phyloP scores from a whole-genome alignment of 2,797 vertebrate genomes.

The Poecilia picta region DNA sequence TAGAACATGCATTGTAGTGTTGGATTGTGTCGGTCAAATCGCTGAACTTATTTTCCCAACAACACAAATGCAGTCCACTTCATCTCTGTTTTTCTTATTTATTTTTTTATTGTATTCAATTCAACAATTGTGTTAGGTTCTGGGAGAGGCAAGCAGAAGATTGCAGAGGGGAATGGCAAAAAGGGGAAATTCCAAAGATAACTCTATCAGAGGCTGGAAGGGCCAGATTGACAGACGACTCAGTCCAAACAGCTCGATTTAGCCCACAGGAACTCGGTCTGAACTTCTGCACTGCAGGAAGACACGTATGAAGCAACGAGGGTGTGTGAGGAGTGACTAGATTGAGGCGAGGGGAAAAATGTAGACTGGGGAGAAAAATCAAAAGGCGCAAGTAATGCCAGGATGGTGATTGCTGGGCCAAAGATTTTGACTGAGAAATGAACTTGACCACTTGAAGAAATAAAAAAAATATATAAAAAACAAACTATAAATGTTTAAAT shows the following conservation, averaged over 20 bases:
- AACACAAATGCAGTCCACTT: constrained; percentile 9
- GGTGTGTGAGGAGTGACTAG: constrained; percentile 12
- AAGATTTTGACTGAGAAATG: not conserved
- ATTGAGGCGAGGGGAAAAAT: constrained; percentile 14
- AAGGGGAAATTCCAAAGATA: constrained; percentile 76
- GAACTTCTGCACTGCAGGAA: constrained; percentile 55
- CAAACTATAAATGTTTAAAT: not conserved
- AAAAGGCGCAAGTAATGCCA: constrained; percentile 9
- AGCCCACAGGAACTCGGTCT: constrained; percentile 61
- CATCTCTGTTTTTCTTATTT: constrained; percentile 17
- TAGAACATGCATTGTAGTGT: not conserved
- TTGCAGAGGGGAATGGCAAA: constrained; percentile 38
- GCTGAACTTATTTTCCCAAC: constrained; percentile 31
- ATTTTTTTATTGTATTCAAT: constrained; percentile 37
- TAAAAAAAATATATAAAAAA: not conserved
- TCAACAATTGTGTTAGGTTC: constrained; percentile 36
- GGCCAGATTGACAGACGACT: constrained; percentile 58
- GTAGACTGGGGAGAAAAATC: not conserved
- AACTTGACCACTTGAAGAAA: not conserved
- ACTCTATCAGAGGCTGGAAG: constrained; percentile 63
- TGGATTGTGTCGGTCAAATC: constrained; percentile 4
- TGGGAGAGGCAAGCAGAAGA: constrained; percentile 43
- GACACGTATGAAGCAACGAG: constrained; percentile 15
- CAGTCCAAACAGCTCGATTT: constrained; percentile 57
- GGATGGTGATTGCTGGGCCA: constrained; percentile 3